Conservation (phyloP, 2,113 vertebrate species). For the Hydropotes inermis region DNA sequence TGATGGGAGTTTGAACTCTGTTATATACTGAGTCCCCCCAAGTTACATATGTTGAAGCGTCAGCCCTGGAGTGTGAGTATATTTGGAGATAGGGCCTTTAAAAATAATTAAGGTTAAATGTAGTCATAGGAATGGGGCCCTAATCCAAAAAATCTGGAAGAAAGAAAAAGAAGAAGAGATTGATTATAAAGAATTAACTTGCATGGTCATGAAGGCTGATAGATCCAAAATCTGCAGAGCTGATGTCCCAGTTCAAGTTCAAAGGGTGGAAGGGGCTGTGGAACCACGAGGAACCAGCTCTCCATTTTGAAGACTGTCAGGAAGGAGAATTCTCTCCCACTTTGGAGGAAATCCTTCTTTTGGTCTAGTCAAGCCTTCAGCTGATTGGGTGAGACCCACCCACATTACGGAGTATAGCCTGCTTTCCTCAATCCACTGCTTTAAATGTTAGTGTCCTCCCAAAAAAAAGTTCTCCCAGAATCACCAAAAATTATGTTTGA, state of each 20-base stretch:
- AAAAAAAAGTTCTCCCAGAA: neutral
- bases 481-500: neutral
- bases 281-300: neutral
- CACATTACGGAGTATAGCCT: neutral
- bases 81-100: neutral
- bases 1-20: neutral
- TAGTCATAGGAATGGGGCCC: neutral
- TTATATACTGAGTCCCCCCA: neutral
- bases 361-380: neutral
- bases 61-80: neutral
- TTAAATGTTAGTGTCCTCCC: neutral
- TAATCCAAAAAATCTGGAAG: neutral
- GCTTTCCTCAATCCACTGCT: neutral
- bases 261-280: neutral
- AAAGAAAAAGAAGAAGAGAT: neutral
- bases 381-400: neutral
- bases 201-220: neutral
- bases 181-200: neutral
- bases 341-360: neutral
- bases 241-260: neutral
- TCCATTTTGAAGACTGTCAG: neutral
- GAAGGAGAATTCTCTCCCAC: neutral
- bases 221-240: neutral
- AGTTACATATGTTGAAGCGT: neutral
- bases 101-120: neutral